A percentile compares a stretch with the other conserved stretches of the same genome.
phyloP scores from a whole-genome alignment of 92 coral and sea anemone species.

The Zoanthus sansibaricus region DNA sequence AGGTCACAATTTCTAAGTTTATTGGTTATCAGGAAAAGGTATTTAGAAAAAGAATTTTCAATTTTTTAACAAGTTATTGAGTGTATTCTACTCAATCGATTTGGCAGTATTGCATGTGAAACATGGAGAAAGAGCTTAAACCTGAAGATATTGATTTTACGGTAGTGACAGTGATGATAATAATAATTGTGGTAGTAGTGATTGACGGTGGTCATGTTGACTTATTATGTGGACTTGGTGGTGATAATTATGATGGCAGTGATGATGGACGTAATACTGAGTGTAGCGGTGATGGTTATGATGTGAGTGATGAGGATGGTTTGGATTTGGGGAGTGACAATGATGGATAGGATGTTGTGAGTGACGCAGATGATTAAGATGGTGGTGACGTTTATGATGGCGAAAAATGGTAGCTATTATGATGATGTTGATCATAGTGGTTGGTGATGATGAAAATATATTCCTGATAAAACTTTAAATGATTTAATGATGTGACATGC shows the following conservation, averaged over 20 bases:
- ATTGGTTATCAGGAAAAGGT: background rate
- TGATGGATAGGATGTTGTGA: no score
- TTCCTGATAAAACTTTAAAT: no score
- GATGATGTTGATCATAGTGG: background rate
- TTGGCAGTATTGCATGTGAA: no score
- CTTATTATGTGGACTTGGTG: no score
- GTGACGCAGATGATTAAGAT: background rate
- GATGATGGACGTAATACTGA: no score
- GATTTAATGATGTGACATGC: background rate
- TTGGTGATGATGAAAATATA: background rate
- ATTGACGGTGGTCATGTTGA: no score
- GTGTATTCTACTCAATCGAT: no score
- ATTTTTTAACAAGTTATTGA: background rate
- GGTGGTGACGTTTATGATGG: background rate
- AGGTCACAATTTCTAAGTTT: no score
- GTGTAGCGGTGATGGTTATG: no score
- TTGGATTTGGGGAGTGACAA: no score
- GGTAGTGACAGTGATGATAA: background rate
- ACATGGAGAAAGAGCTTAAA: background rate
- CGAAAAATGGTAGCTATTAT: background rate
- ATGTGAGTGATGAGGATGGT: no score
- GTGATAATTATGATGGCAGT: no score
- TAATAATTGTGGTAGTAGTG: background rate
- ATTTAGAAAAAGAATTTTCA: background rate
- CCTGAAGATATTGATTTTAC: background rate